Evolutionary conservation across 2,797 vertebrate species (phyloP).

Genomic region (Spatula versicolor): DNA sequence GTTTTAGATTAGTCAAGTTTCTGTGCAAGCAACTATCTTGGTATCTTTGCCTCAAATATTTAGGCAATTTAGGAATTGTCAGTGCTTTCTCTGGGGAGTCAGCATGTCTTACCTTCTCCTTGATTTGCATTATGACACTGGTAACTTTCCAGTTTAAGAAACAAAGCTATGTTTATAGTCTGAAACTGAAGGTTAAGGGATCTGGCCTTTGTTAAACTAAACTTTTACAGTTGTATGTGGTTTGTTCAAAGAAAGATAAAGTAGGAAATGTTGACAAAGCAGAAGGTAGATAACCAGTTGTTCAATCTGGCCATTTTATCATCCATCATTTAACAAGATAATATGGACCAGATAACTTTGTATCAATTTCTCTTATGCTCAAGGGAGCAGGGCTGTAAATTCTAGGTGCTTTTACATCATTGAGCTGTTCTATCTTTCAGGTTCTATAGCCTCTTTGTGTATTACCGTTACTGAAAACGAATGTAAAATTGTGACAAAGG

Average conservation of each 20-base stretch:
- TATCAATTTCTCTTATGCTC: neutral
- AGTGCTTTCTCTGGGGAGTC: neutral
- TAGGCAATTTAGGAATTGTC: neutral
- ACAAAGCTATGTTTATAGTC: neutral
- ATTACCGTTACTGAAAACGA: neutral
- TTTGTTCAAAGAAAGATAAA: neutral
- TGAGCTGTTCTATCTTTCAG: neutral
- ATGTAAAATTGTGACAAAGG: neutral
- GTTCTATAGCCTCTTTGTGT: neutral
- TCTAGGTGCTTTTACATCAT: neutral
- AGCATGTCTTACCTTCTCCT: slow-evolving; percentile 17
- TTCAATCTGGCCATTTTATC: neutral
- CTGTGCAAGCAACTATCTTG: neutral
- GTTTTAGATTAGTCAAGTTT: neutral
- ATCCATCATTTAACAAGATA: neutral
- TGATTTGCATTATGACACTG: neutral
- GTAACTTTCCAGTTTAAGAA: neutral
- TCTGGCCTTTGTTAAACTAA: neutral
- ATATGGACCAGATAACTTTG: neutral
- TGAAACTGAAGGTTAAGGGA: neutral
- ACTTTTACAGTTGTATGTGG: neutral
- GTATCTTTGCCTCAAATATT: slow-evolving; percentile 15
- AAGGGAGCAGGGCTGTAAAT: neutral
- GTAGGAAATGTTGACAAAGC: neutral
- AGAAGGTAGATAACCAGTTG: neutral